A percentile compares a stretch with the other conserved stretches of the same genome.
phyloP scores from a whole-genome alignment of 2,888 invertebrate species.

The Drosophila formosana region DNA sequence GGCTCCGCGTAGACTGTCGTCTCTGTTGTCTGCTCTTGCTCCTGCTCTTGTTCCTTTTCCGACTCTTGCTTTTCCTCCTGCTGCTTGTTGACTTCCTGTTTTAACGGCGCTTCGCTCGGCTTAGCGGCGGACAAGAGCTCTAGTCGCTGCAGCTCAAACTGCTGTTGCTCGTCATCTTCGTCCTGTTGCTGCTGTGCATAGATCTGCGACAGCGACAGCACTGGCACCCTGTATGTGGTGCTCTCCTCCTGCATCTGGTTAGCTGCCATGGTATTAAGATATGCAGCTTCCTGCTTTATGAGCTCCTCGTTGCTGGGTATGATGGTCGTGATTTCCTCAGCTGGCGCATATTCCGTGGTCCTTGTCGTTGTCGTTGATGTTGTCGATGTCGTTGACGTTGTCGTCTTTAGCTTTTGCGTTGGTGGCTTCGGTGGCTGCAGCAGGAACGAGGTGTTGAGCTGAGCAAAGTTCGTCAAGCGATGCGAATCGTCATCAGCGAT shows the following conservation, averaged over 20 bases:
- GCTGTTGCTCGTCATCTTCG: slow-evolving; percentile 59
- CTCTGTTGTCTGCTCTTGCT: slow-evolving; percentile 27
- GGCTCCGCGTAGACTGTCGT: slow-evolving; percentile 10
- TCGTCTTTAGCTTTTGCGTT: slow-evolving; percentile 19
- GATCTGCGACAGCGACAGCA: slow-evolving; percentile 69
- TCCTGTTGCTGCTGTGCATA: slow-evolving; percentile 76
- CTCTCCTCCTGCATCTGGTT: slow-evolving; percentile 37
- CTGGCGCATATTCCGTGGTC: slow-evolving; percentile 20
- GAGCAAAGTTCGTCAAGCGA: slow-evolving; percentile 82
- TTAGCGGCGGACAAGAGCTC: slow-evolving; percentile 27
- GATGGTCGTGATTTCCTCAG: slow-evolving; percentile 43
- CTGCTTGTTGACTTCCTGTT: slow-evolving; percentile 46
- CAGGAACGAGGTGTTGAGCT: slow-evolving; percentile 80
- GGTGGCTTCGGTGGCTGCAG: slow-evolving; percentile 43
- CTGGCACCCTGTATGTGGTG: slow-evolving; percentile 59
- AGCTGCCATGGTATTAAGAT: slow-evolving; percentile 29
- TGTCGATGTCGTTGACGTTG: slow-evolving; percentile 6
- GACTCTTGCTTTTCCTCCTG: not conserved
- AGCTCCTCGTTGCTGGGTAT: slow-evolving; percentile 57
- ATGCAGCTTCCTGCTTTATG: slow-evolving; percentile 47
- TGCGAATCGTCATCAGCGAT: slow-evolving; percentile 49
- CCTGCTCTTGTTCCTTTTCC: not conserved
- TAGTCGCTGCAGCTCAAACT: slow-evolving; percentile 57
- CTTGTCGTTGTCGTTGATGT: slow-evolving; percentile 13
- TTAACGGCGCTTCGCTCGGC: slow-evolving; percentile 34